These are phyloP conservation scores for Polypedilum pembai DNA, from an alignment of 1,140 invertebrate genomes.

Conservation along the genomic window DNA sequence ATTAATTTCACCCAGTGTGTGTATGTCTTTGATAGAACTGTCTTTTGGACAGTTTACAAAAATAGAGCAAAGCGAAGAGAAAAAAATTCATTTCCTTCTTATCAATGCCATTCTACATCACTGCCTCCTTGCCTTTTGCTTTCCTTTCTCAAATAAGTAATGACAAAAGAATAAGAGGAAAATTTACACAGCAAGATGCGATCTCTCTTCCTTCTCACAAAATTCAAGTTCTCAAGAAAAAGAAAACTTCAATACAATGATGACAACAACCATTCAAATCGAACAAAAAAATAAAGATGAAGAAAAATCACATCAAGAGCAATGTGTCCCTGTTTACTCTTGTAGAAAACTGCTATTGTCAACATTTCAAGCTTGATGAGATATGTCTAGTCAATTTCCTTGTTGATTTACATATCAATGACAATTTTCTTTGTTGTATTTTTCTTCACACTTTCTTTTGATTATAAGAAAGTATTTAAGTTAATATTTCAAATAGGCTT, in stretches of 20 bases:
- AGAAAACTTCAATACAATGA: too few species aligned
- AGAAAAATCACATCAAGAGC: too few species aligned
- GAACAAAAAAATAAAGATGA: too few species aligned
- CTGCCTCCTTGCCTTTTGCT: background rate
- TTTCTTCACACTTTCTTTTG: background rate
- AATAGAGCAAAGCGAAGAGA: too few species aligned
- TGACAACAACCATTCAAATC: too few species aligned
- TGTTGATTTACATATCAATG: slow-evolving; percentile 23
- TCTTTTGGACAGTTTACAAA: too few species aligned
- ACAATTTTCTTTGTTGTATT: background rate
- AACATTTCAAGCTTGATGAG: slow-evolving; percentile 11
- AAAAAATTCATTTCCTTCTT: background rate
- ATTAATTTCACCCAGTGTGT: too few species aligned
- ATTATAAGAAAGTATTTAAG: background rate
- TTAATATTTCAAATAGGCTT: too few species aligned
- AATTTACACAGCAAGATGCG: background rate
- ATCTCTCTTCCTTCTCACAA: too few species aligned
- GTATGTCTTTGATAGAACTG: too few species aligned
- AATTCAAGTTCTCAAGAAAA: too few species aligned
- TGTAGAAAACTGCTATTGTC: background rate
- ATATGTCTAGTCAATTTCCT: slow-evolving; percentile 26
- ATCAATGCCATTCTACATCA: slow-evolving; percentile 5
- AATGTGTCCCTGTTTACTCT: too few species aligned
- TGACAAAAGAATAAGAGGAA: background rate
- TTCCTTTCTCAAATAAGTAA: background rate